A percentile compares a stretch with the other conserved stretches of the same genome.
phyloP scores from a whole-genome alignment of 2,797 vertebrate species.

The Enteromius fasciolatus region DNA sequence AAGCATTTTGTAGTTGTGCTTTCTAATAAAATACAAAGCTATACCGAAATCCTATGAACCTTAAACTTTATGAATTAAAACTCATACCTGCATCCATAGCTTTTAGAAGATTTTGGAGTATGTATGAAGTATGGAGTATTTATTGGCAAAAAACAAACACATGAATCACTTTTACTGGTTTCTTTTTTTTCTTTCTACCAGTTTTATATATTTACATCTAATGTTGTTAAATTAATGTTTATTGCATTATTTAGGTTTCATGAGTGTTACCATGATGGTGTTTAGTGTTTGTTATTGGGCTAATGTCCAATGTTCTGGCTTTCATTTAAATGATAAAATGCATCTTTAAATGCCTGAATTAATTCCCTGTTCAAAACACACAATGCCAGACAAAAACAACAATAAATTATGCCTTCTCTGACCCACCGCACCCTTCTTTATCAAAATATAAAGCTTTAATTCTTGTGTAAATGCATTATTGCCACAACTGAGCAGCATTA shows the following conservation, averaged over 20 bases:
- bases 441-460: background rate
- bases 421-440: background rate
- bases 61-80: conserved; percentile 18
- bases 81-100: background rate
- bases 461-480: background rate
- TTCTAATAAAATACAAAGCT: background rate
- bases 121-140: background rate
- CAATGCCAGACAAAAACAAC: background rate
- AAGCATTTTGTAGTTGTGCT: background rate
- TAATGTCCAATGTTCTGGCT: background rate
- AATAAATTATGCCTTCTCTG: background rate
- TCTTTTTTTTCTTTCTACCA: too few species aligned
- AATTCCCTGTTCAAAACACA: background rate
- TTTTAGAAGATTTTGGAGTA: background rate
- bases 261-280: too few species aligned
- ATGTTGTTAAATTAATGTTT: too few species aligned
- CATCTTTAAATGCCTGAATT: background rate
- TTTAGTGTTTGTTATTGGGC: too few species aligned
- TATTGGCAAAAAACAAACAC: background rate
- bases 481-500: background rate
- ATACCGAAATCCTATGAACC: background rate
- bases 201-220: too few species aligned
- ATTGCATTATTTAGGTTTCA: too few species aligned
- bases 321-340: background rate
- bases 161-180: background rate